phyloP scores from a whole-genome alignment of 2,113 vertebrate genomes.

The Elgaria multicarinata region DNA sequence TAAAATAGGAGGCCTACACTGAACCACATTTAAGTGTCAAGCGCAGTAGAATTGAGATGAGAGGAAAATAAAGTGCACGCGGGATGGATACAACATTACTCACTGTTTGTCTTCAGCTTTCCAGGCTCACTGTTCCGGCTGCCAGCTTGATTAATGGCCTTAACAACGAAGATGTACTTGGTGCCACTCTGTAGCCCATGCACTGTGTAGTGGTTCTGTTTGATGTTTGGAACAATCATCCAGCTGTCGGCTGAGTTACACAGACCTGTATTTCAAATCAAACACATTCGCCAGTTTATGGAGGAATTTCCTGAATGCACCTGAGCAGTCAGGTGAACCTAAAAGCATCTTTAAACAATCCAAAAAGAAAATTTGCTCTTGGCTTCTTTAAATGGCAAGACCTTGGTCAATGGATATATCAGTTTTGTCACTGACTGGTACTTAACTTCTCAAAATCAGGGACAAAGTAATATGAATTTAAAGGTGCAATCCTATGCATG shows the following conservation, averaged over 20 bases:
- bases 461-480: background rate
- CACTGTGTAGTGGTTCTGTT: conserved; percentile 98
- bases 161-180: conserved; percentile 96
- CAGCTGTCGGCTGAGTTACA: conserved; percentile 98
- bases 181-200: conserved; percentile 97
- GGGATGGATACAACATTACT: conserved; percentile 45
- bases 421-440: conserved; percentile 24
- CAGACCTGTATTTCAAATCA: conserved; percentile 84
- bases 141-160: conserved; percentile 98
- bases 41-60: conserved; percentile 5
- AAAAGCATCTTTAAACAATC: rapidly evolving
- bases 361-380: background rate
- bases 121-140: conserved; percentile 94
- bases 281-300: conserved; percentile 41
- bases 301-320: conserved; percentile 25
- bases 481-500: too few species aligned
- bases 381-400: conserved; percentile 23
- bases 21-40: conserved; percentile 19
- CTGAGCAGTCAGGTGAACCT: conserved; percentile 9
- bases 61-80: background rate
- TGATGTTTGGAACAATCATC: conserved; percentile 99
- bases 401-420: background rate
- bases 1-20: conserved; percentile 17
- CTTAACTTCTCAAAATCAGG: background rate
- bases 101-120: conserved; percentile 98